These are phyloP conservation scores for Plectrocnemia conspersa DNA, from an alignment of 1,140 invertebrate species.

Conservation along the genomic window DNA sequence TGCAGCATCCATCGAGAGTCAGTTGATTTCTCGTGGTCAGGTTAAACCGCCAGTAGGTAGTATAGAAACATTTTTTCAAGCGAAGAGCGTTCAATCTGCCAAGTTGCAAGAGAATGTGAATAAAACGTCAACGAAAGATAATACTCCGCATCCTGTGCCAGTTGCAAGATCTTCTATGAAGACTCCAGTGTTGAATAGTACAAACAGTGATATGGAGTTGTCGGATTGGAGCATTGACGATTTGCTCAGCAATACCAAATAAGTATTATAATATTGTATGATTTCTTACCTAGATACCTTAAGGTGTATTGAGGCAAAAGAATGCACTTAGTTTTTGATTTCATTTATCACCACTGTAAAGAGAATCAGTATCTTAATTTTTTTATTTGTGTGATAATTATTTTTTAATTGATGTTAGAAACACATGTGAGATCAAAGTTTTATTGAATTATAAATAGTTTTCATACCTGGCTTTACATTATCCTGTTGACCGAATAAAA, in stretches of 20 bases:
- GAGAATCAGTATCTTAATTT: too few species aligned
- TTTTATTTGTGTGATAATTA: too few species aligned
- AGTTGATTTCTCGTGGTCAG: conserved; percentile 42
- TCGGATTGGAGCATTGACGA: conserved; percentile 47
- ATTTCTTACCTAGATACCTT: too few species aligned
- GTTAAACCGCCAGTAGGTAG: conserved; percentile 40
- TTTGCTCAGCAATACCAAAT: conserved; percentile 38
- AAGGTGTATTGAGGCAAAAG: too few species aligned
- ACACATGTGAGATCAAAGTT: too few species aligned
- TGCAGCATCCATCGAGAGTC: conserved; percentile 44
- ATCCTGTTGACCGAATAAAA: too few species aligned
- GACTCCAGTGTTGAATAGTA: conserved; percentile 37
- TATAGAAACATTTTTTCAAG: conserved; percentile 43
- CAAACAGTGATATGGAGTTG: conserved; percentile 48
- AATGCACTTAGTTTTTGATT: too few species aligned
- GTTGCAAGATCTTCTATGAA: conserved; percentile 38
- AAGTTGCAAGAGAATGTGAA: conserved; percentile 38
- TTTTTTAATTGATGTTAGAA: too few species aligned
- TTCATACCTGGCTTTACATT: too few species aligned
- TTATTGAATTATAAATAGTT: too few species aligned
- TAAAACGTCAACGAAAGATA: conserved; percentile 18
- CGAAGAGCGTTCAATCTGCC: conserved; percentile 40
- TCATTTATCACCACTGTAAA: too few species aligned
- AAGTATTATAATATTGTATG: too few species aligned
- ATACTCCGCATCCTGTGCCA: conserved; percentile 36